Base-by-base conservation (phyloP, 1,140 invertebrate genomes). In the Lepidurus arcticus region DNA sequence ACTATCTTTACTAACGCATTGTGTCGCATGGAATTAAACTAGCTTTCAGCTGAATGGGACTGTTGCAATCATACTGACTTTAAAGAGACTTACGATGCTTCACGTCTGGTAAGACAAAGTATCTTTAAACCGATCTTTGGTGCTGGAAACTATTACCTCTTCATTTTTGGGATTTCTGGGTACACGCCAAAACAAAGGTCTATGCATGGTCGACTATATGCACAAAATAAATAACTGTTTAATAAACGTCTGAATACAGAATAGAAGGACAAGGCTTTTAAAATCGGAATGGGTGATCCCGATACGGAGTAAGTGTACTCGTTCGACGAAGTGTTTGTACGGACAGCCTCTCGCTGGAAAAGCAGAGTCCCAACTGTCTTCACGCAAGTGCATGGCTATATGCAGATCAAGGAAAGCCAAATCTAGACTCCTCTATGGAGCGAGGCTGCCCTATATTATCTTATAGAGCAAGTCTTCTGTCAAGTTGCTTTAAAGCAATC, bases 331-430 rank as follows among this genome's bases (percentile, higher is more conserved):
- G 34, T 34, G 53, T 65, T 65, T 65, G 21, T 65, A 65, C 16
- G 53, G 21, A 65, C 53, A 65, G 53, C 53, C 53, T 65, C 53
- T n/a, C 53, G 53, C 53, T 65, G 53, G 53, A 65, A 65, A 65
- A 65, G 53, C 53, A 21, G 53, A 65, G 53, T 65, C 53, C 21
- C 53, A 65, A 65, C 53, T 65, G 53, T 21, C 53, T 16, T 65
- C 53, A 65, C 53, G 53, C 53, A 65, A 65, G 53, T 65, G 53
- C 53, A 65, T 65, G 53, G 53, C 53, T n/a, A 65, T 65, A 65
- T 65, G 53, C 53, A 65, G 53, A 65, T 65, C 53, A 65, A 47
- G 53, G 53, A 65, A 65, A 65, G 53, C 53, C 53, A 65, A 65
- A 65, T 65, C 53, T 65, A 65, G 53, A 65, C 53, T 7, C 53